These are phyloP conservation scores for Calosoma granatense DNA, from an alignment of 1,140 invertebrate genomes.

Conservation along the genomic window DNA sequence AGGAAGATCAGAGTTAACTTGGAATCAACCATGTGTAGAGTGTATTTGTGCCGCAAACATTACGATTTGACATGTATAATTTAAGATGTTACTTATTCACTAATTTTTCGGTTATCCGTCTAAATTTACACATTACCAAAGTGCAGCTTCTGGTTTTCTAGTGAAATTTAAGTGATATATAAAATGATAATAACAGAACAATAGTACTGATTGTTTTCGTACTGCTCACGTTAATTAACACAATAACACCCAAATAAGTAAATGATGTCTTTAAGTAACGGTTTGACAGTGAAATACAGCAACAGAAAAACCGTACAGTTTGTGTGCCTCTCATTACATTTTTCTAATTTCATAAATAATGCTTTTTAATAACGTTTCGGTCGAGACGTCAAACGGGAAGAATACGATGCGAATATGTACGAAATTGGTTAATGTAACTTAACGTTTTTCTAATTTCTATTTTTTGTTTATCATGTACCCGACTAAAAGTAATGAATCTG, in stretches of 20 bases:
- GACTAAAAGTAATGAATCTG: neutral
- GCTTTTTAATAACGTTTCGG: neutral
- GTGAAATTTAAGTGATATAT: too few species aligned
- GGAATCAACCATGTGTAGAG: constrained; percentile 3
- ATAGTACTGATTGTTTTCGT: too few species aligned
- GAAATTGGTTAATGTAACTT: constrained; percentile 33
- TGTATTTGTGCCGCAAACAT: constrained; percentile 2
- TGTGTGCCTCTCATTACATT: neutral
- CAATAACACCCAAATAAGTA: neutral
- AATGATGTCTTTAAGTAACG: neutral
- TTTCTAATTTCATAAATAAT: neutral
- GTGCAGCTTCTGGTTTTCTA: too few species aligned
- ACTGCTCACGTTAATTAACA: neutral
- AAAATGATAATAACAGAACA: too few species aligned
- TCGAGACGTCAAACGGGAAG: neutral
- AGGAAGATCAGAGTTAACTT: neutral
- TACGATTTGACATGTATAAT: neutral
- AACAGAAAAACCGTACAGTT: neutral
- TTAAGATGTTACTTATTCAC: neutral
- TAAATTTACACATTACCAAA: too few species aligned
- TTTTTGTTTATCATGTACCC: neutral
- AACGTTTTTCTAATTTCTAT: constrained; percentile 15
- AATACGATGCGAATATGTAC: constrained; percentile 26
- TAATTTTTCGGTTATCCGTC: too few species aligned
- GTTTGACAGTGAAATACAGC: neutral